Conservation (phyloP, 2,888 invertebrate genomes). For the Philereme transversata region DNA sequence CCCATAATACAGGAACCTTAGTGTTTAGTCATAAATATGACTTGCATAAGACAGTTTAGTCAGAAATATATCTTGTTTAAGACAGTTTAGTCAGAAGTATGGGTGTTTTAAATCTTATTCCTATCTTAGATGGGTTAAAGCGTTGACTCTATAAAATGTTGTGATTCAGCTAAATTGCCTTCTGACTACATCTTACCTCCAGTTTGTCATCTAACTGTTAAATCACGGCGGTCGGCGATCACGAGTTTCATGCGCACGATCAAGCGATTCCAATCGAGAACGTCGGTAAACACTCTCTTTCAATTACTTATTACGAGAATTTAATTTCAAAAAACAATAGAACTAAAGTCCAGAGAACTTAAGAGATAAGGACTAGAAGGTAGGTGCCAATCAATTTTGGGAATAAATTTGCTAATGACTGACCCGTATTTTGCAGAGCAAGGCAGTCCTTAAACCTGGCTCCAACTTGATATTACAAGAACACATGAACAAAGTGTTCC, state of each 20-base stretch:
- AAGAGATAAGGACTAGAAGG: too few species aligned
- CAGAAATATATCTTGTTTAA: too few species aligned
- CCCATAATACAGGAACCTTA: too few species aligned
- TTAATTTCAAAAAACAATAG: background rate
- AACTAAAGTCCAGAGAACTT: background rate
- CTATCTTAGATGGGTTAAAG: too few species aligned
- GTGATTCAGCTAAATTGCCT: background rate
- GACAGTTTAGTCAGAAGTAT: too few species aligned
- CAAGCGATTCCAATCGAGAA: constrained; percentile 17
- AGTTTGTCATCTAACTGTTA: constrained; percentile 29
- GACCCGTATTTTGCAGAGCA: background rate
- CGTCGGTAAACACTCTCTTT: constrained; percentile 18
- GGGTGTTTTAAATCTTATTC: too few species aligned
- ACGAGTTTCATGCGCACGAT: constrained; percentile 28
- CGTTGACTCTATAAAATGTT: background rate
- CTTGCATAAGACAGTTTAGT: too few species aligned
- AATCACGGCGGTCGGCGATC: constrained; percentile 19
- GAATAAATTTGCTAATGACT: background rate
- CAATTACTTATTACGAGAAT: background rate
- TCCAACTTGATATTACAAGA: background rate
- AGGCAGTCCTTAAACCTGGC: background rate
- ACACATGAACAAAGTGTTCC: too few species aligned
- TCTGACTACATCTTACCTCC: constrained; percentile 7
- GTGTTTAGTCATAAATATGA: too few species aligned
- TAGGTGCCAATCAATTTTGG: too few species aligned